phyloP scores from a whole-genome alignment of 2,888 invertebrate genomes.

The Drosophila vallismaia region DNA sequence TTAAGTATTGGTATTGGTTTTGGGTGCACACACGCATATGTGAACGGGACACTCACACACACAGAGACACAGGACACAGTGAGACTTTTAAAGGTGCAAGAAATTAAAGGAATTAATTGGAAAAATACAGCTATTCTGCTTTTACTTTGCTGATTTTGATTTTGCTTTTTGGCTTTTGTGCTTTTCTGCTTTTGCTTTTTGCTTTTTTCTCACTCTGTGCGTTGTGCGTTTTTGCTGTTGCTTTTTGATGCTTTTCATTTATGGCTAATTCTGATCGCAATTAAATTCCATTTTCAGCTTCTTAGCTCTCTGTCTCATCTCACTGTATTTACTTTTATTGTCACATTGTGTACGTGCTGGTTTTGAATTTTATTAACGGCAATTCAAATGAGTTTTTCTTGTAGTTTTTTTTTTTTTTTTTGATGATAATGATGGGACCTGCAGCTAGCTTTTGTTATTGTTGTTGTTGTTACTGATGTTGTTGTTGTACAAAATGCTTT shows the following conservation, averaged over 20 bases:
- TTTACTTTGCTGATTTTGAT: not conserved
- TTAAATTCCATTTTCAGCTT: slow-evolving; percentile 54
- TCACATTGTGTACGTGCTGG: slow-evolving; percentile 72
- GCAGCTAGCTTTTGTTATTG: slow-evolving; percentile 25
- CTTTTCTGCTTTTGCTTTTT: not conserved
- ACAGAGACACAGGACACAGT: slow-evolving; percentile 12
- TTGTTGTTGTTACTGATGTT: slow-evolving; percentile 22
- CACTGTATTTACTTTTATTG: slow-evolving; percentile 56
- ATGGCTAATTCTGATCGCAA: slow-evolving; percentile 48
- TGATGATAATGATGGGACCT: slow-evolving; percentile 27
- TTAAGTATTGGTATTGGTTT: slow-evolving; percentile 1
- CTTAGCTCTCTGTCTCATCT: slow-evolving; percentile 21
- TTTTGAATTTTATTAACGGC: slow-evolving; percentile 29
- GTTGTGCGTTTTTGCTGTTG: slow-evolving; percentile 11
- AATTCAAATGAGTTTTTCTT: slow-evolving; percentile 54
- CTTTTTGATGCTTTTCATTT: slow-evolving; percentile 32
- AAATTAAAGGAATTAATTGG: slow-evolving; percentile 8
- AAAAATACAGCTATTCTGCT: slow-evolving; percentile 6
- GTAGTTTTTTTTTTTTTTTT: slow-evolving; percentile 46
- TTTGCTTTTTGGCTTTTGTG: not conserved
- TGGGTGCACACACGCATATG: slow-evolving; percentile 16
- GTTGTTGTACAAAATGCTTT: too few relatives aligned
- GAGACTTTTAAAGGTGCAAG: slow-evolving; percentile 43
- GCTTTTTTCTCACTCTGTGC: slow-evolving; percentile 7
- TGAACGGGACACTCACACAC: slow-evolving; percentile 11